Evolutionary conservation across 2,113 vertebrate species (phyloP), one percentile per base, ranked within the genome.

Genomic region (Natator depressus): DNA sequence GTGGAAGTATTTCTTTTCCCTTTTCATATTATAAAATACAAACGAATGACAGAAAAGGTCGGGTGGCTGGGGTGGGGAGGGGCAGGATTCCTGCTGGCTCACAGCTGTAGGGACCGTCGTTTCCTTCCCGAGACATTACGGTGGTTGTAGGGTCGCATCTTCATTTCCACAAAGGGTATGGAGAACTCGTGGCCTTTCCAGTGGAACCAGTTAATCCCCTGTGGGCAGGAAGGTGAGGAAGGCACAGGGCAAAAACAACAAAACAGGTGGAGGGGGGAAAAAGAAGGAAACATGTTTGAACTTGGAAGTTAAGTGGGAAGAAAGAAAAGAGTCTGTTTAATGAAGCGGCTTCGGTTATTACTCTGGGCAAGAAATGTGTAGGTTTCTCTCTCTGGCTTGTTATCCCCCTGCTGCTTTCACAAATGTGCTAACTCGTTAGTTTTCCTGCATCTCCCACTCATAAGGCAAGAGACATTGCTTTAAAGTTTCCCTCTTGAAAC

Each of bases 151-250:
- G 99, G 99, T 82, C 99, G 98, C 98, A 99, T 99, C 98, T 99
- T 99, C 99, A 99, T 99, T 98, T 99, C 99, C 98, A 99, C 99
- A 3, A 99, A 99, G 27, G 99, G 99, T 87, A 99, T 99, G 91
- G 99, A 99, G 98, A 99, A 99, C 97, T 99, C 99, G 0, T 99
- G 99, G 92, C 99, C 99, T 98, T 99, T 99, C 99, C 99, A 99
- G 14, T 99, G 99, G 97, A 99, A 99, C 99, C 99, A 99, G 98
- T 99, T 99, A 97, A 99, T 99, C 4, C 99, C 99, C 99, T 99
- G 97, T 3, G 17, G 55, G 87, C 14, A 93, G 82, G 89, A 97
- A 53, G 95, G 55, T 97, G 84, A 97, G 3, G 92, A 90, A 94
- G 75, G 47, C 46, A 93, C 46, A 90, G 62, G 22, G 69, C 93